Conservation (phyloP, 2,113 vertebrate genomes). For the Vicugna pacos region DNA sequence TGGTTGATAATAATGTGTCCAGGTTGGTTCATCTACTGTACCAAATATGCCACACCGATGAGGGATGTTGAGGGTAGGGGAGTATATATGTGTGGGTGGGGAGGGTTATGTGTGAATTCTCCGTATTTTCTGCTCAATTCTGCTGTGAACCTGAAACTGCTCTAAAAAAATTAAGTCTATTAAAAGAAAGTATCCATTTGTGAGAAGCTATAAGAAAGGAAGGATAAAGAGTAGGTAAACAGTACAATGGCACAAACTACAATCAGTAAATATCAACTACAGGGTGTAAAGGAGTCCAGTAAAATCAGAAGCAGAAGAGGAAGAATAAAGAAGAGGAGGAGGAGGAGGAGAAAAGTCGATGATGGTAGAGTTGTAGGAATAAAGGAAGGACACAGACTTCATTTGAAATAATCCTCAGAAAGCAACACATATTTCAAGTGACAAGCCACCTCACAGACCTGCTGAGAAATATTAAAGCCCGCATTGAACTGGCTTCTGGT, state of each 20-base stretch:
- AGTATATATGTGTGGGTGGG: too few relatives aligned
- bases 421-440: neutral
- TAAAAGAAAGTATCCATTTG: neutral
- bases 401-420: neutral
- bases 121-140: too few relatives aligned
- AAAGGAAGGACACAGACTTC: conserved; percentile 4
- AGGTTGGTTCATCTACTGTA: too few relatives aligned
- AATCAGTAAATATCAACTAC: neutral
- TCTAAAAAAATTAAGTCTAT: too few relatives aligned
- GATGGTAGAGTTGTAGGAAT: neutral
- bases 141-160: too few relatives aligned
- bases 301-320: neutral
- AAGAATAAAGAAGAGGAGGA: neutral
- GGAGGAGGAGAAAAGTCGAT: neutral
- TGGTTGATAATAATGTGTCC: too few relatives aligned
- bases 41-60: too few relatives aligned
- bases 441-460: neutral
- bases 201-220: neutral
- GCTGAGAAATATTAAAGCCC: neutral
- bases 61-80: too few relatives aligned
- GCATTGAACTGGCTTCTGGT: neutral
- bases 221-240: neutral
- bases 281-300: neutral
- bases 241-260: neutral
- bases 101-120: too few relatives aligned